Base-by-base conservation (phyloP, 2,888 invertebrate species). In the Pristionchus fissidentatus region DNA sequence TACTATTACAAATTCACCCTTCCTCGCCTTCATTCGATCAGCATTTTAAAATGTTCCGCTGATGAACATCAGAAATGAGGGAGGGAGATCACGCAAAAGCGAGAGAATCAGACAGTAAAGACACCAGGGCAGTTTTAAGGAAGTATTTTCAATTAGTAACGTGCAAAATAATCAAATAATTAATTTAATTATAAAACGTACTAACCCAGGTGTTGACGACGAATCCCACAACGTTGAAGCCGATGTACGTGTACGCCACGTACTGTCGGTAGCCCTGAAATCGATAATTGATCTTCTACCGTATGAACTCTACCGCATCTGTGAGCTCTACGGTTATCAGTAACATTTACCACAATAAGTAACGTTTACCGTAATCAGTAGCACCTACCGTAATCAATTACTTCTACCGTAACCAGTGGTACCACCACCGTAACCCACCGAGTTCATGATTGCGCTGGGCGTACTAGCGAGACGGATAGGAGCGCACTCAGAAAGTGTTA, bases 261-360 rank as follows among this genome's bases (percentile, higher is more conserved):
- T 89, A 91, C 35, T 88, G 89, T 62, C 91, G 90, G 73, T 88
- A 88, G 66, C 91, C 91, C 91, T 91, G 85, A 70, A 90, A 90
- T 49, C 26, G 70, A 32, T 0, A 1, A 41, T 8, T 41, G 70
- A 66, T 66, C 22, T 55, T n/a, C n/a, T n/a, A n/a, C n/a, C n/a
- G n/a, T n/a, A n/a, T n/a, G n/a, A n/a, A n/a, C n/a, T n/a, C n/a
- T n/a, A n/a, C n/a, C n/a, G n/a, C n/a, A n/a, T n/a, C n/a, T n/a
- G n/a, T n/a, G n/a, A n/a, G n/a, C n/a, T n/a, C n/a, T n/a, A n/a
- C n/a, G n/a, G n/a, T n/a, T n/a, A n/a, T n/a, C n/a, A n/a, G n/a
- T n/a, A n/a, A n/a, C n/a, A n/a, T n/a, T 55, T 19, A 55, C 22
- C 32, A 32, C 19, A 38, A n/a, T n/a, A n/a, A 19, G 66, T 70